A percentile compares a stretch with the other conserved stretches of the same genome.
Evolutionary conservation across 2,797 vertebrate species (phyloP).

Genomic region (Alcedo quadribrachys): DNA sequence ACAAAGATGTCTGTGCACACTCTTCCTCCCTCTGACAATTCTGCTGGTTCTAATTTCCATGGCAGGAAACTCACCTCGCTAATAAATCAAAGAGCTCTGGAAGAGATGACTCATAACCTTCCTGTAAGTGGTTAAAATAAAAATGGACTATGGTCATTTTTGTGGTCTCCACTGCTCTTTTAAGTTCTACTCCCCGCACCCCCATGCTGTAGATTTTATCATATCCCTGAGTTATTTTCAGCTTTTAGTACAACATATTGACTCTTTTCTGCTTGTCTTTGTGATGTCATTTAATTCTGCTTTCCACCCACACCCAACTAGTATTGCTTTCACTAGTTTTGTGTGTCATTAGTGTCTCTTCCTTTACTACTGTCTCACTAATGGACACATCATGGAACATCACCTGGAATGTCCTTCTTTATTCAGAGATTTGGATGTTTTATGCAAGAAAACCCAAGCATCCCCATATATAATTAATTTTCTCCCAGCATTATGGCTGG

Average conservation of each 20-base stretch:
- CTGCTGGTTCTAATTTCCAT: conserved; percentile 13
- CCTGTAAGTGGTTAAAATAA: conserved; percentile 35
- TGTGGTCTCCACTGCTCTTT: conserved; percentile 5
- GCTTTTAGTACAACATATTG: neutral
- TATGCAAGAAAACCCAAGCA: neutral
- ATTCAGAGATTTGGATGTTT: neutral
- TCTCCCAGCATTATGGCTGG: neutral
- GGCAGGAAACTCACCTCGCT: conserved; percentile 29
- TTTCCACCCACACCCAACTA: neutral
- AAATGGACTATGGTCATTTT: conserved; percentile 14
- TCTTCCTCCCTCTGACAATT: neutral
- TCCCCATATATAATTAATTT: neutral
- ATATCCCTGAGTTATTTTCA: conserved; percentile 4
- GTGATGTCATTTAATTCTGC: neutral
- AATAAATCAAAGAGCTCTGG: conserved; percentile 38
- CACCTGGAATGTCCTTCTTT: neutral
- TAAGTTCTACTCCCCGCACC: neutral
- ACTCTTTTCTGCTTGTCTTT: neutral
- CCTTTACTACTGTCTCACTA: neutral
- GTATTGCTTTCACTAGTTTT: neutral
- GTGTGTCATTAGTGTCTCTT: neutral
- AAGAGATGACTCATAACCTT: conserved; percentile 44
- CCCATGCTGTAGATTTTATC: neutral
- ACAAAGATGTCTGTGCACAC: neutral
- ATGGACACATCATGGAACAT: neutral